phyloP scores from a whole-genome alignment of 92 coral and sea anemone species.

The Siderastrea siderea region DNA sequence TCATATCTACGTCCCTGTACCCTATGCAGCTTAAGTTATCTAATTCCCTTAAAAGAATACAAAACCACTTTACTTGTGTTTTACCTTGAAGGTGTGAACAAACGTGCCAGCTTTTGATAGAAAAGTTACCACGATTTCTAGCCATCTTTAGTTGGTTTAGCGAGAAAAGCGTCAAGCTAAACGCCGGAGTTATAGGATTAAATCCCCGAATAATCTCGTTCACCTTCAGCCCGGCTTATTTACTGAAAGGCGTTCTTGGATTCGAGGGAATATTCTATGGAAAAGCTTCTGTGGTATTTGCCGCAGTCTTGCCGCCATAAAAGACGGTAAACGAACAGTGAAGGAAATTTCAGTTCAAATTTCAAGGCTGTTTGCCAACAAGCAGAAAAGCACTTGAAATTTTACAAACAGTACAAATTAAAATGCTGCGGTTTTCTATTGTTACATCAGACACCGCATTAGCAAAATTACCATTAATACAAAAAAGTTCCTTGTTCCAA shows the following conservation, averaged over 20 bases:
- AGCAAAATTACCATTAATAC: not conserved
- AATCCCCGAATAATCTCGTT: constrained; percentile 15
- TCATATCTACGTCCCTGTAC: not conserved
- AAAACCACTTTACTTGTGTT: not conserved
- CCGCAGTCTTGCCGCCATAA: not conserved
- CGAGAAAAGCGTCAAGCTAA: not conserved
- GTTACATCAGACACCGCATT: not conserved
- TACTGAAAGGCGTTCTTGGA: not conserved
- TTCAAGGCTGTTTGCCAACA: constrained; percentile 54
- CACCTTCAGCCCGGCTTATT: not conserved
- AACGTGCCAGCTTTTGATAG: not conserved
- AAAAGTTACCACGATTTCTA: not conserved
- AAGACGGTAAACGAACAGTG: not conserved
- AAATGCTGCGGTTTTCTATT: constrained; percentile 25
- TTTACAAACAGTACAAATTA: constrained; percentile 44
- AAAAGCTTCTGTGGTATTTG: not conserved
- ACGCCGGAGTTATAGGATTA: not conserved
- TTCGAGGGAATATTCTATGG: not conserved
- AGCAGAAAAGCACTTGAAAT: constrained; percentile 33
- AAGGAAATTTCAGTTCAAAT: constrained; percentile 13
- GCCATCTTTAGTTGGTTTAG: not conserved
- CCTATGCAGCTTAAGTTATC: not conserved
- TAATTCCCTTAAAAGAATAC: not conserved
- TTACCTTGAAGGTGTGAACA: not conserved
- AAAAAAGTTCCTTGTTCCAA: not conserved